A percentile compares a stretch with the other conserved stretches of the same genome.
Conservation (phyloP, 2,888 invertebrate genomes). For the Amblyjoppa proteus region DNA sequence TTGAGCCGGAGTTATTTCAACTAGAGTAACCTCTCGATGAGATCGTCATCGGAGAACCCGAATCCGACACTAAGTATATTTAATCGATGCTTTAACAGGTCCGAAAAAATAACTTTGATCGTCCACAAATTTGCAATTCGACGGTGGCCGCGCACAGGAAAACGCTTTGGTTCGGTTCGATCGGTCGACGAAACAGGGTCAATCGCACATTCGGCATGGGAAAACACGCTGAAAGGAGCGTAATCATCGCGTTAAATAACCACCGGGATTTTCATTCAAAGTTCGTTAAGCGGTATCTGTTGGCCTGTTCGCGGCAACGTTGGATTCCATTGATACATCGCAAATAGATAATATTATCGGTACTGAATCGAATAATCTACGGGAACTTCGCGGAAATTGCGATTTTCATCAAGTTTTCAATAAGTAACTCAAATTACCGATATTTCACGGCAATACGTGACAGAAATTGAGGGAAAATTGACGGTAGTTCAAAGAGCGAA, state of each 20-base stretch:
- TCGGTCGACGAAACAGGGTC: conserved; percentile 16
- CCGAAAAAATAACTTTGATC: neutral
- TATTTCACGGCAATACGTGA: conserved; percentile 56
- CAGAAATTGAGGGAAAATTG: conserved; percentile 21
- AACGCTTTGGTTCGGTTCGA: conserved; percentile 1
- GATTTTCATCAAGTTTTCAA: conserved; percentile 51
- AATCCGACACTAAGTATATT: neutral
- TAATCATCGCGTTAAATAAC: conserved; percentile 52
- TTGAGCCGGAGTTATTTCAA: neutral
- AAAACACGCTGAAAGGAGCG: conserved; percentile 35
- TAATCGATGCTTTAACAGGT: neutral
- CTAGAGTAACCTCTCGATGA: neutral
- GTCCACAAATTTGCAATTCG: neutral
- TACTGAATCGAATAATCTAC: conserved; percentile 26
- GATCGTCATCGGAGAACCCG: neutral
- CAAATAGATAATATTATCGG: neutral
- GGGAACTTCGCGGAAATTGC: conserved; percentile 27
- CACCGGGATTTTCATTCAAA: conserved; percentile 59
- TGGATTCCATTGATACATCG: conserved; percentile 5
- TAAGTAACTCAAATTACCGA: conserved; percentile 43
- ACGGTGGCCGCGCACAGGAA: neutral
- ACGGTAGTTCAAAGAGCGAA: neutral
- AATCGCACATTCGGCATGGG: conserved; percentile 27
- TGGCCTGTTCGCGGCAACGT: conserved; percentile 2
- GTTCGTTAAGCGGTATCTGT: conserved; percentile 43